Evolutionary conservation across 2,797 vertebrate species (phyloP).

Genomic region (Helicolenus hilgendorfi): DNA sequence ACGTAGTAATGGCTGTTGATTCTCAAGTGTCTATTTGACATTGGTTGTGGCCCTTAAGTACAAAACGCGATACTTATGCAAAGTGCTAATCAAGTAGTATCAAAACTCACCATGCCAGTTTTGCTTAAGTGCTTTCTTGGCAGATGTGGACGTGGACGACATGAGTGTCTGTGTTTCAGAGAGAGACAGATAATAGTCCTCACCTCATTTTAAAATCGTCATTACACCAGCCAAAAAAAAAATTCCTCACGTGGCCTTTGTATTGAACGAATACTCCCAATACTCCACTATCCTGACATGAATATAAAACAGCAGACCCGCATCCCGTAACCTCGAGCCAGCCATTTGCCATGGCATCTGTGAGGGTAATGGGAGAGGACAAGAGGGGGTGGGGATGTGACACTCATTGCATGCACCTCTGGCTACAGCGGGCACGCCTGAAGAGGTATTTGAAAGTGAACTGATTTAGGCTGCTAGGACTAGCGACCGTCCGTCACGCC

Average conservation of each 20-base stretch:
- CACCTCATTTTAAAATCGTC: conserved; percentile 65
- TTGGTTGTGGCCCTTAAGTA: conserved; percentile 74
- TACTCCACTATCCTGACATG: conserved; percentile 49
- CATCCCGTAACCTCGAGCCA: conserved; percentile 73
- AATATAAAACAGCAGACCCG: conserved; percentile 74
- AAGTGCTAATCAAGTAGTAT: conserved; percentile 78
- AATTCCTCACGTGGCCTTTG: conserved; percentile 52
- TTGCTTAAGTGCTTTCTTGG: conserved; percentile 86
- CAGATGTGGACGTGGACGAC: conserved; percentile 69
- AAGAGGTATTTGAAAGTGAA: conserved; percentile 83
- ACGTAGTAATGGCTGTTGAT: conserved; percentile 67
- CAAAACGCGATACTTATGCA: conserved; percentile 79
- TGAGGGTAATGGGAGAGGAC: conserved; percentile 87
- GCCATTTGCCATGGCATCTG: conserved; percentile 76
- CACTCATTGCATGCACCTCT: conserved; percentile 80
- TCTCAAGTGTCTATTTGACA: conserved; percentile 83
- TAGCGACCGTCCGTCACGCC: conserved; percentile 77
- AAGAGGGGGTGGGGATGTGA: conserved; percentile 77
- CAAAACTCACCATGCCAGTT: conserved; percentile 76
- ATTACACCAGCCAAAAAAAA: conserved; percentile 47
- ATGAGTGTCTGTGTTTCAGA: conserved; percentile 29
- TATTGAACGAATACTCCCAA: conserved; percentile 60
- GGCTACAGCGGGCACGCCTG: conserved; percentile 66
- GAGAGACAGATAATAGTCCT: conserved; percentile 57
- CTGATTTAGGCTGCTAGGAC: conserved; percentile 84